Evolutionary conservation across 2,888 invertebrate genomes (phyloP).

Genomic region (Drosophila kambysellisi): DNA sequence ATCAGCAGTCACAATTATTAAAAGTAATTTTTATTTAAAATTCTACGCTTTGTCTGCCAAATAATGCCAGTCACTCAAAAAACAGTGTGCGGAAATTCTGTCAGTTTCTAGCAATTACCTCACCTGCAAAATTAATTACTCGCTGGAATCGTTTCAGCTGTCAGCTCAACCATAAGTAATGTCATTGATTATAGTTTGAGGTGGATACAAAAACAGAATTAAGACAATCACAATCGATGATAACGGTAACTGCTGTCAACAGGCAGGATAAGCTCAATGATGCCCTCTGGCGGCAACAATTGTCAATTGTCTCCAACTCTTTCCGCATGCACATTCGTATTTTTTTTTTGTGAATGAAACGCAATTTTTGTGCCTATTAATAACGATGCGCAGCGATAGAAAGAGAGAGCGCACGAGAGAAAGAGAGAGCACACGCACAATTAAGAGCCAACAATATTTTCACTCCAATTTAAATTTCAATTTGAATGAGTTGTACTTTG

Average conservation of each 20-base stretch:
- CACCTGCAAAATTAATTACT: not conserved
- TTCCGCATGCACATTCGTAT: slow-evolving; percentile 3
- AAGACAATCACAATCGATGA: slow-evolving; percentile 4
- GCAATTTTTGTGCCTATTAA: slow-evolving; percentile 37
- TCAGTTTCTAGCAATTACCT: slow-evolving; percentile 28
- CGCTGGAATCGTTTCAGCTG: not conserved
- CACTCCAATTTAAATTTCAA: slow-evolving; percentile 45
- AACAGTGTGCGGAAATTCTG: slow-evolving; percentile 11
- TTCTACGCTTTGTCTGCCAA: slow-evolving; percentile 24
- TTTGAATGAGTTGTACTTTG: slow-evolving; percentile 50
- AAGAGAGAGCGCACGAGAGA: not conserved
- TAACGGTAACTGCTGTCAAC: not conserved
- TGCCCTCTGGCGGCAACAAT: slow-evolving; percentile 43
- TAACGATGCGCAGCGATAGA: slow-evolving; percentile 5
- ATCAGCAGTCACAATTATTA: too few relatives aligned
- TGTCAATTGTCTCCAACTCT: slow-evolving; percentile 1
- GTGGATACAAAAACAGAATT: slow-evolving; percentile 45
- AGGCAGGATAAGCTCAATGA: not conserved
- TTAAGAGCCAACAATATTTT: slow-evolving; percentile 46
- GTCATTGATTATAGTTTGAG: slow-evolving; percentile 53
- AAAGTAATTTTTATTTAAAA: slow-evolving; percentile 10
- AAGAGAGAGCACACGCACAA: slow-evolving; percentile 31
- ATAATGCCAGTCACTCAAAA: not conserved
- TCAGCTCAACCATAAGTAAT: slow-evolving; percentile 43
- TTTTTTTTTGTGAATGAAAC: slow-evolving; percentile 60